Evolutionary conservation across 2,113 vertebrate genomes (phyloP).

Genomic region (Menidia beryllina): DNA sequence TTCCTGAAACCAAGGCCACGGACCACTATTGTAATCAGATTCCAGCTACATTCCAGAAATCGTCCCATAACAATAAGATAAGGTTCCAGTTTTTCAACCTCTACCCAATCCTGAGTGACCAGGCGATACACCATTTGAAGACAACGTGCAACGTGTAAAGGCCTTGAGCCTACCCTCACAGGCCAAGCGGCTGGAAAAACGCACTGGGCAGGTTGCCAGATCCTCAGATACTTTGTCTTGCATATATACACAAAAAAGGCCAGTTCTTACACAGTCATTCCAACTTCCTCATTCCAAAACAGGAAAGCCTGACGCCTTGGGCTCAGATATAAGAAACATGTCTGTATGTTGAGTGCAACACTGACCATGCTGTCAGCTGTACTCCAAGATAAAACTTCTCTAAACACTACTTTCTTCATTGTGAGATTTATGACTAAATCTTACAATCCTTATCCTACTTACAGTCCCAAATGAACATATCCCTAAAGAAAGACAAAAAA

Average conservation of each 20-base stretch:
- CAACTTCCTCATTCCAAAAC: conserved; percentile 31
- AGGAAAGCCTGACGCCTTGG: background rate
- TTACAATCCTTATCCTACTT: conserved; percentile 60
- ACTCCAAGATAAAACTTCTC: background rate
- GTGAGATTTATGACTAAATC: conserved; percentile 34
- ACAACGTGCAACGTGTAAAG: no score
- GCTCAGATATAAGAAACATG: conserved; percentile 9
- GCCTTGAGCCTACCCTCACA: background rate
- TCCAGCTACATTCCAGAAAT: conserved; percentile 66
- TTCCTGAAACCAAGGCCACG: conserved; percentile 72
- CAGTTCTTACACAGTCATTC: background rate
- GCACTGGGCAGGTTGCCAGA: background rate
- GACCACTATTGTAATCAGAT: conserved; percentile 72
- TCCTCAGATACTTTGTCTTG: background rate
- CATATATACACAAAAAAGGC: background rate
- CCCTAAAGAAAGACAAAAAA: conserved; percentile 47
- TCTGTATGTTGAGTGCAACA: conserved; percentile 8
- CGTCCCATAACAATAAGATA: conserved; percentile 72
- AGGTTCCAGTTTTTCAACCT: conserved; percentile 43
- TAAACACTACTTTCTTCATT: conserved; percentile 24
- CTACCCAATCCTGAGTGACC: conserved; percentile 22
- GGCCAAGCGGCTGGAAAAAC: background rate
- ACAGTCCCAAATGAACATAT: conserved; percentile 49
- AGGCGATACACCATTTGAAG: conserved; percentile 12
- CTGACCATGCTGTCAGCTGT: conserved; percentile 5